A percentile compares a stretch with the other conserved stretches of the same genome.
Evolutionary conservation across 2,113 vertebrate genomes (phyloP).

Genomic region (Vireo altiloquus): DNA sequence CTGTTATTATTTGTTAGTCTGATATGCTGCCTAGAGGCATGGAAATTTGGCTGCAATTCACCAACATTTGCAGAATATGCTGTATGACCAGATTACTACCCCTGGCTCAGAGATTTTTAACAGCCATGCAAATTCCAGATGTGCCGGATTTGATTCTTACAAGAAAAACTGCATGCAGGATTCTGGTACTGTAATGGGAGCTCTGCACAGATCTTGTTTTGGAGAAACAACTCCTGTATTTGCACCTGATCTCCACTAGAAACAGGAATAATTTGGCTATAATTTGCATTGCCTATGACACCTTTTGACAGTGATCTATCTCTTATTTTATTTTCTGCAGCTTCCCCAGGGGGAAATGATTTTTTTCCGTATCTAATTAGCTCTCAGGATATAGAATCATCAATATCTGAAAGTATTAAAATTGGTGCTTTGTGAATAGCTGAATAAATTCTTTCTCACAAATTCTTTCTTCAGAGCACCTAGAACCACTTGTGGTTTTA

Average conservation of each 20-base stretch:
- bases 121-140: constrained; percentile 35
- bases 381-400: background rate
- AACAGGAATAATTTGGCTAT: background rate
- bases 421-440: background rate
- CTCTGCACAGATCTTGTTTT: background rate
- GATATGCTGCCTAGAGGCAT: background rate
- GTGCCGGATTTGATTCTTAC: constrained; percentile 8
- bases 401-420: background rate
- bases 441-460: background rate
- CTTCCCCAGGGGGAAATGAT: background rate
- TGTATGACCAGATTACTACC: background rate
- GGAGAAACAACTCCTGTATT: background rate
- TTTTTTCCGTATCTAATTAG: background rate
- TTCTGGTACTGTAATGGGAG: background rate
- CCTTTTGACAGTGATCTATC: background rate
- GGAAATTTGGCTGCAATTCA: constrained; percentile 65
- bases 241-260: background rate
- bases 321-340: background rate
- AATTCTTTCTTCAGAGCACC: background rate
- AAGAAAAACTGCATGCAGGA: background rate
- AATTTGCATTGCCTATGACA: background rate
- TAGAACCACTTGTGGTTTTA: background rate
- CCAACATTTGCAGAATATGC: constrained; percentile 26
- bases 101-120: constrained; percentile 27
- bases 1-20: constrained; percentile 35